Evolutionary conservation across 2,888 invertebrate species (phyloP), one percentile per base, ranked within the genome.

Genomic region (Oscheius sp.): DNA sequence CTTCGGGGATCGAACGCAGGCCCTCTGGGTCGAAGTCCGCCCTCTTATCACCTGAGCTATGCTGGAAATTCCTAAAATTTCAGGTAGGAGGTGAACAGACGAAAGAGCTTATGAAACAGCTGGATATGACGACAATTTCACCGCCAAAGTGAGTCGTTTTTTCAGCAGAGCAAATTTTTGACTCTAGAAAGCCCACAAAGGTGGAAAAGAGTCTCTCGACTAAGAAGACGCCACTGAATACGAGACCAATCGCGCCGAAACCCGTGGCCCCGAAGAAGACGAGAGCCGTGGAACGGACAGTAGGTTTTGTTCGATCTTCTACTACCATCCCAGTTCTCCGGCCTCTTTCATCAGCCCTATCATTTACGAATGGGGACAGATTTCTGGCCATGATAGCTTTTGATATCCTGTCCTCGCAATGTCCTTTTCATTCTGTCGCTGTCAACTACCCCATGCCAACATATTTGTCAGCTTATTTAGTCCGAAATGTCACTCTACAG

Each of bases 61-160:
- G 21, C 21, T 21, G 21, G 21, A 21, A 21, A 21, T 21, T 0
- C 21, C 21, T 48, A 9, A 4, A 13, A 33, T 53, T 68, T 21
- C 42, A 70, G 70, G 70, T 70, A 57, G 70, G 70, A 29, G 70
- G 70, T 13, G 32, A 63, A 48, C n/a, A 63, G 32, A 42, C 42
- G 1, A 33, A 48, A 11, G 42, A 55, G n/a, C 55, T 53, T 37
- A 33, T 47, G 7, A 47, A 63, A 63, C 21, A 13, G 11, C 47
- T n/a, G n/a, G 48, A 47, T 42, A 7, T 48, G 33, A 58, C 21
- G 4, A 11, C 33, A 13, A 33, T 58, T 11, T 29, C 32, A 48
- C n/a, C 21, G 9, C 63, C 47, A 48, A 63, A 63, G 63, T 63
- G 32, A 33, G 33, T 60, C 11, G 10, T 37, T 35, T 37, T 35